Percentiles rank a stretch among this genome's conserved stretches.
Conservation (phyloP, 2,797 vertebrate species). For the Pantherophis vulpinus region DNA sequence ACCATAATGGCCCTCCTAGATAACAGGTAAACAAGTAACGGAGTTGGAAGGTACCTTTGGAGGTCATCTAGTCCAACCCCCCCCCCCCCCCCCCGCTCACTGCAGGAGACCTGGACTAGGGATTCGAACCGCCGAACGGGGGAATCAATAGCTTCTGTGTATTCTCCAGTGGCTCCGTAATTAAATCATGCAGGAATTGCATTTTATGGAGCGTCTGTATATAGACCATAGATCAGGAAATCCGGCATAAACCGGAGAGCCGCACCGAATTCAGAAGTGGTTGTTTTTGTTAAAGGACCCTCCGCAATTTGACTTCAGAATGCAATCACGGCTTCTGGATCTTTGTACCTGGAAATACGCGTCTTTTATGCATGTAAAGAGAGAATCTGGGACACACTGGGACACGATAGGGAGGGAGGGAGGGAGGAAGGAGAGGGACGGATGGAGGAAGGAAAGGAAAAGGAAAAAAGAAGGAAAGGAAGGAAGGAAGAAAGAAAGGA, state of each 20-base stretch:
- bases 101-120: no score
- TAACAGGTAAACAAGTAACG: no score
- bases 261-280: not conserved
- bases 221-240: not conserved
- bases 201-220: not conserved
- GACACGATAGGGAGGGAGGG: not conserved
- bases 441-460: no score
- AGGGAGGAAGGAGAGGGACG: not conserved
- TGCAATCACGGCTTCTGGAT: not conserved
- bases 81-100: no score
- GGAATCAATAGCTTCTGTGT: not conserved
- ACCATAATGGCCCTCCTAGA: no score
- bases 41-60: no score
- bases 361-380: not conserved
- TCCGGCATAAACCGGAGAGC: not conserved
- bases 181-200: not conserved
- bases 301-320: not conserved
- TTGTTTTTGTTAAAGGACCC: not conserved
- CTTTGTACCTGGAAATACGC: not conserved
- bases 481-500: not conserved
- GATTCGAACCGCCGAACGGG: no score
- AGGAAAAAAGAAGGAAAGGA: rapidly evolving
- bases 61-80: no score
- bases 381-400: not conserved
- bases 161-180: not conserved